Evolutionary conservation across 2,113 vertebrate species (phyloP), one percentile per base, ranked within the genome.

Genomic region (Argyrosomus japonicus): DNA sequence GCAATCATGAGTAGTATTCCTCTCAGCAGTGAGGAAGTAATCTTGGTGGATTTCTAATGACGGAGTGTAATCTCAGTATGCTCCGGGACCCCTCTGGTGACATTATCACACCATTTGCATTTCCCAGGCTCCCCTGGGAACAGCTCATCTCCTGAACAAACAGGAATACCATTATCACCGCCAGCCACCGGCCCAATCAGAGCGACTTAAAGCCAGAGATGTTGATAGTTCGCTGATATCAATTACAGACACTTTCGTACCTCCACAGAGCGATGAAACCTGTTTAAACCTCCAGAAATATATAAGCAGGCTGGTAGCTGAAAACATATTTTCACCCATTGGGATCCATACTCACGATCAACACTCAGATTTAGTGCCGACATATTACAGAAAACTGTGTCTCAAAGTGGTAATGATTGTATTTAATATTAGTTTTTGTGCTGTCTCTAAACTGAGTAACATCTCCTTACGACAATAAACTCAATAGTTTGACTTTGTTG

Each of bases 71-170:
- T 84, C 77, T 78, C 73, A 40, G 80, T 25, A 0, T 73, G 83
- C 68, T 54, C 40, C 40, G 1, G 69, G 87, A 83, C 77, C 84
- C 81, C 84, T 83, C 77, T 18, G 73, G 84, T 83, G 81, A 78
- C 87, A 89, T 84, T 84, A 36, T 57, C 84, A 72, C 70, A 43
- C 4, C 69, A 68, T 86, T 84, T 67, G 73, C 77, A 79, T 83
- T 83, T 81, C 70, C 77, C 79, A 14, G 43, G 3, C 60, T 57
- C 78, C 54, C 64, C 54, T 8, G 75, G 79, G 79, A 82, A 51
- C 54, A 29, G 71, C 83, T 85, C 79, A 61, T 83, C 79, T 85
- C 60, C 72, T 17, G 76, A 74, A 81, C 79, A 77, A 83, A 88
- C 76, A 68, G 53, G 67, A 75, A 79, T 40, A 27, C 12, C 25